Conservation (phyloP, 2,888 invertebrate genomes). For the Aspidiotus destructor region DNA sequence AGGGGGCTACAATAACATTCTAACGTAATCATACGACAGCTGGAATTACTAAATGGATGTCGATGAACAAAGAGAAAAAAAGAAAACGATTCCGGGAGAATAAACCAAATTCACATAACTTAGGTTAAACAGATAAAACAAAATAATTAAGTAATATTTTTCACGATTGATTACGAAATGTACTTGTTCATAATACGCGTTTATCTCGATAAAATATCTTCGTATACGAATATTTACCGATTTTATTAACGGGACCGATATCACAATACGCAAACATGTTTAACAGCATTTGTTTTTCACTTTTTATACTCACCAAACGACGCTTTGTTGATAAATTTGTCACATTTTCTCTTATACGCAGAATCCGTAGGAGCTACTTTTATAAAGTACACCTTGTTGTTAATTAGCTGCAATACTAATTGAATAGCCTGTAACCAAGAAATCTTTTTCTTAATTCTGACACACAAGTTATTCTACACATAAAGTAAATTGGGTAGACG, state of each 20-base stretch:
- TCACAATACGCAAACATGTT: neutral
- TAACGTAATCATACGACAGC: neutral
- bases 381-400: neutral
- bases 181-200: too few relatives aligned
- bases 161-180: too few relatives aligned
- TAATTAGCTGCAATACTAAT: conserved; percentile 21
- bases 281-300: neutral
- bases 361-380: neutral
- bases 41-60: neutral
- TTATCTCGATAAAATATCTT: too few relatives aligned
- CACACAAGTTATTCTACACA: neutral
- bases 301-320: conserved; percentile 15
- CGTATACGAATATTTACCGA: too few relatives aligned
- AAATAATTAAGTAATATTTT: neutral
- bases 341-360: neutral
- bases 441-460: conserved; percentile 26
- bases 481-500: neutral
- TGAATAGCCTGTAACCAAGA: conserved; percentile 28
- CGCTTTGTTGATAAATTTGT: neutral
- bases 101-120: neutral
- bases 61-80: neutral
- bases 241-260: neutral
- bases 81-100: neutral
- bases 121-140: too few relatives aligned
- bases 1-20: too few relatives aligned